Base-by-base conservation (phyloP, 2,113 vertebrate genomes). In the Mungos mungo region DNA sequence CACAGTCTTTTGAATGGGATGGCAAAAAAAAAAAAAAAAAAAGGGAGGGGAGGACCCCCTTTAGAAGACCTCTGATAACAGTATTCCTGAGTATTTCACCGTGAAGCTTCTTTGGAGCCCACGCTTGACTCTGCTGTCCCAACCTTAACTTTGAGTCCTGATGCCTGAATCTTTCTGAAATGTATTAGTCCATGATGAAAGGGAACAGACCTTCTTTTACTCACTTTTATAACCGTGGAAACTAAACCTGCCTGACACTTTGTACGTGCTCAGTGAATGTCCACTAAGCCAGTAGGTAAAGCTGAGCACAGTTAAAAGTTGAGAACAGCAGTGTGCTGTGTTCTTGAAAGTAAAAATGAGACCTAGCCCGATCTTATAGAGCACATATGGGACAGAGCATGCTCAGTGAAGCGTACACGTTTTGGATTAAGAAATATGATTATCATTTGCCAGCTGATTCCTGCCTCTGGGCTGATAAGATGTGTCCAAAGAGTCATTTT, bases 391-490 rank as follows among this genome's bases (percentile, higher is more conserved):
- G 41, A 18, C 35, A 94, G 87, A 92, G 68, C 94, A 82, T 76
- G n/a, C 79, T 97, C 54, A 63, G 19, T 27, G 27, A 87, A 94
- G 45, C 38, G 33, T 0, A 1, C 0, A 85, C 10, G 38, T 85
- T 97, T 97, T 92, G 86, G 90, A 85, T 89, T 91, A 77, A 95
- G 80, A 97, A 98, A 95, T 72, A 83, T 23, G 80, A 84, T 74
- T 80, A 93, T 87, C 15, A 3, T 88, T 96, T 90, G 38, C 47
- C 92, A 96, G 25, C 74, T 63, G 38, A 72, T 90, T 98, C 65
- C 68, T 98, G 87, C 93, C 65, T 98, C 50, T 1, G 33, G 85
- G 92, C 84, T 31, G 76, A 92, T 79, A 86, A 52, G 97, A 97
- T 68, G 63, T 93, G 33, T 95, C 82, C 74, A 92, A 96, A 81